These are phyloP conservation scores for Paracentrotus lividus DNA, from an alignment of 53 echinoderm and acorn worm species.

Conservation along the genomic window DNA sequence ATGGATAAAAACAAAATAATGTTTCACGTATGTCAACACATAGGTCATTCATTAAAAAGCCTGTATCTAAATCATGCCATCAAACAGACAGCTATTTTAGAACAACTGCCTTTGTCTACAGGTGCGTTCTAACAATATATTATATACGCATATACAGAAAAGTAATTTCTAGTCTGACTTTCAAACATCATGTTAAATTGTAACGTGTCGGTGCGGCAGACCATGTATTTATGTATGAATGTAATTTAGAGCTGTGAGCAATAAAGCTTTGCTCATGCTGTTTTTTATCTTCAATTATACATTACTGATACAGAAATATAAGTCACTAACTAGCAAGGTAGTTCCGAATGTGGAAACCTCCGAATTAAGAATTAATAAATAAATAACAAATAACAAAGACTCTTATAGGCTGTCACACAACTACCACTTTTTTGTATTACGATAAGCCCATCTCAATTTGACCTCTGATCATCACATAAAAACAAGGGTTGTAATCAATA, in stretches of 20 bases:
- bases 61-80: neutral
- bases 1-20: too few relatives aligned
- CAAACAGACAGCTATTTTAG: constrained; percentile 13
- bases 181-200: neutral
- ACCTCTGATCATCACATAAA: neutral
- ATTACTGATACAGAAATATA: too few relatives aligned
- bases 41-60: neutral
- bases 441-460: too few relatives aligned
- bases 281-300: too few relatives aligned
- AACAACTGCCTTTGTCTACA: constrained; percentile 32
- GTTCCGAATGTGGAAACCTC: neutral
- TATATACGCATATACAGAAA: neutral
- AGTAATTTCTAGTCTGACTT: neutral
- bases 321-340: too few relatives aligned
- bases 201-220: too few relatives aligned
- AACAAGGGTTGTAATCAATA: neutral
- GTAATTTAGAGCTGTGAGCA: too few relatives aligned
- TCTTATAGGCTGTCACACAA: too few relatives aligned
- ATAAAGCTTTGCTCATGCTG: too few relatives aligned
- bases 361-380: neutral
- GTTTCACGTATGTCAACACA: neutral
- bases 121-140: neutral
- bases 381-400: too few relatives aligned
- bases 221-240: too few relatives aligned
- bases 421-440: too few relatives aligned